Evolutionary conservation across 2,888 invertebrate species (phyloP), one percentile per base, ranked within the genome.

Genomic region (Nemotelus nigrinus): DNA sequence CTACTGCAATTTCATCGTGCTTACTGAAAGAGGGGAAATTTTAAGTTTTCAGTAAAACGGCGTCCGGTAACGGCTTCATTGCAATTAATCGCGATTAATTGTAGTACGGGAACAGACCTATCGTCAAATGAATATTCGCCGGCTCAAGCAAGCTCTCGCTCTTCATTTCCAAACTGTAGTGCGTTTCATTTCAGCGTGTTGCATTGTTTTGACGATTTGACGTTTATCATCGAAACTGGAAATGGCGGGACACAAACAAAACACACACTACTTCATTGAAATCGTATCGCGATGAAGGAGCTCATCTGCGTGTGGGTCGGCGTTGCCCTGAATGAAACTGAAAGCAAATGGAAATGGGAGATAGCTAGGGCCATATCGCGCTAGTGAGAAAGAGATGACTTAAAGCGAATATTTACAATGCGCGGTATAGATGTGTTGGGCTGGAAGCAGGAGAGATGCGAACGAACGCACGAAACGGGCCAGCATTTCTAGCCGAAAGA

Each of bases 391-490:
- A 72, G n/a, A 39, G 58, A 3, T 7, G 50, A 50, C 8, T 50
- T 5, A 3, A 47, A 4, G 67, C n/a, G 53, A 5, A 55, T 70
- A 55, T 70, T 70, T 70, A 70, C 70, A 70, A 70, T 58, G 74
- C 41, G 25, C 7, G 6, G 63, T 60, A 48, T 41, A 10, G 1
- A 53, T 47, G 72, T 64, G 47, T 57, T 39, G 25, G 48, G 25
- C 47, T 74, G 67, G 47, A 78, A 74, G 43, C 60, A 70, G 71
- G 47, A 43, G 63, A 64, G 50, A 63, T 57, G 71, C 63, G 77
- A 45, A 50, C 25, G 25, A 63, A 45, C 70, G 70, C 60, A 63
- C 10, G 71, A 71, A 63, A 72, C 55, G 8, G 72, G 55, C 45
- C 53, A 64, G 57, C 25, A 25, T 25, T 25, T 25, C 25, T 0